phyloP scores from a whole-genome alignment of 2,797 vertebrate genomes.

The Phoxinus dragarum region DNA sequence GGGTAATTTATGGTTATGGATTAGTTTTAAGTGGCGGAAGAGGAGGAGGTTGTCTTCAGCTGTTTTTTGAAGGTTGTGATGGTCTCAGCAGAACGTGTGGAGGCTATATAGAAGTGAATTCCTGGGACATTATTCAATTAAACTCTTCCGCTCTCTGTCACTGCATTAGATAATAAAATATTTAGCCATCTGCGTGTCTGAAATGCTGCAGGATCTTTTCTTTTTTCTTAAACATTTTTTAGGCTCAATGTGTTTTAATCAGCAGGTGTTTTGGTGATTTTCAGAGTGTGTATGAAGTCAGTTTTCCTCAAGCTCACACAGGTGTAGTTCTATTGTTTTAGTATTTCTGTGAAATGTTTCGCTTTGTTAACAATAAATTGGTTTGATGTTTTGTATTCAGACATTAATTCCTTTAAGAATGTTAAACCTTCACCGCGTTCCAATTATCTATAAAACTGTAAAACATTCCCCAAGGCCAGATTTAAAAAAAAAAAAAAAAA shows the following conservation, averaged over 20 bases:
- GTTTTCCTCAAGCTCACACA: background rate
- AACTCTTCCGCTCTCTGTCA: conserved; percentile 4
- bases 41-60: conserved; percentile 27
- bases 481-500: no score
- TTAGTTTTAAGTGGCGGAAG: background rate
- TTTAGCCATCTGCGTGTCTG: background rate
- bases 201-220: background rate
- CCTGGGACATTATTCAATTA: background rate
- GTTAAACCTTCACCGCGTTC: background rate
- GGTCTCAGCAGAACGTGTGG: conserved; percentile 10
- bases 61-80: conserved; percentile 33
- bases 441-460: background rate
- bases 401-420: background rate
- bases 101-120: background rate
- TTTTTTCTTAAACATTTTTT: background rate
- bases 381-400: background rate
- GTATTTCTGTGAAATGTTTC: background rate
- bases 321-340: background rate
- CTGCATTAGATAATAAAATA: conserved; percentile 12
- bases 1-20: conserved; percentile 25
- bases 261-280: background rate
- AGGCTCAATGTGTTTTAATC: background rate
- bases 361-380: background rate
- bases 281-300: background rate
- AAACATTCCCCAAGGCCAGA: background rate